phyloP scores from a whole-genome alignment of 2,113 vertebrate genomes.

The Grus americana region DNA sequence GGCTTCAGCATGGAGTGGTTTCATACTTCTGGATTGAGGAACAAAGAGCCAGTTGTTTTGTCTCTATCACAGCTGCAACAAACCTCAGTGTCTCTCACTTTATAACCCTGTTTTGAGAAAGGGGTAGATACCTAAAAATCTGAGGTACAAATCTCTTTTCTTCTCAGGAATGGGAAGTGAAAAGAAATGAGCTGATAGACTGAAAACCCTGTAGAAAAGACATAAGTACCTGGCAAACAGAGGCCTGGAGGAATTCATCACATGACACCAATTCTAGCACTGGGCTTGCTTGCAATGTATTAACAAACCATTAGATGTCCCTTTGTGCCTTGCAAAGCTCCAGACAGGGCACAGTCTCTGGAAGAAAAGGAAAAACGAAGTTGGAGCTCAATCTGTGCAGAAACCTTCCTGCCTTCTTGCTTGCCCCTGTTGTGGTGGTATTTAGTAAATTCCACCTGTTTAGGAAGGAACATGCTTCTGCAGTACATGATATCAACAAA shows the following conservation, averaged over 20 bases:
- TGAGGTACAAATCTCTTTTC: background rate
- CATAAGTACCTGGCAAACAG: background rate
- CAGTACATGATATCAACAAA: background rate
- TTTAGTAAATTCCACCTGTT: background rate
- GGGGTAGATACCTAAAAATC: background rate
- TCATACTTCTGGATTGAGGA: background rate
- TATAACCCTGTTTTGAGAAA: background rate
- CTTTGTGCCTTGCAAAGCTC: background rate
- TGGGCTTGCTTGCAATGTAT: constrained; percentile 1
- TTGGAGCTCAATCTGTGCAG: background rate
- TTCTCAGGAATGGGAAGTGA: background rate
- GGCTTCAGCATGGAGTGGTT: background rate
- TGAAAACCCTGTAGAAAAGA: background rate
- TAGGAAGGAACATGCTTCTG: background rate
- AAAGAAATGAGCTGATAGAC: background rate
- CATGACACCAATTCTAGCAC: background rate
- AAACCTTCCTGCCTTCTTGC: background rate
- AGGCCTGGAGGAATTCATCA: background rate
- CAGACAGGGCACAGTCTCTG: background rate
- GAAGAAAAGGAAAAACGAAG: background rate
- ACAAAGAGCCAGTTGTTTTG: background rate
- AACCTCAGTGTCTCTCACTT: background rate
- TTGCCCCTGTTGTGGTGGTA: background rate
- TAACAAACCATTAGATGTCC: constrained; percentile 37
- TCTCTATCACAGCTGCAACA: background rate